Base-by-base conservation (phyloP, 64 coral and sea anemone genomes). In the Actinia tenebrosa region DNA sequence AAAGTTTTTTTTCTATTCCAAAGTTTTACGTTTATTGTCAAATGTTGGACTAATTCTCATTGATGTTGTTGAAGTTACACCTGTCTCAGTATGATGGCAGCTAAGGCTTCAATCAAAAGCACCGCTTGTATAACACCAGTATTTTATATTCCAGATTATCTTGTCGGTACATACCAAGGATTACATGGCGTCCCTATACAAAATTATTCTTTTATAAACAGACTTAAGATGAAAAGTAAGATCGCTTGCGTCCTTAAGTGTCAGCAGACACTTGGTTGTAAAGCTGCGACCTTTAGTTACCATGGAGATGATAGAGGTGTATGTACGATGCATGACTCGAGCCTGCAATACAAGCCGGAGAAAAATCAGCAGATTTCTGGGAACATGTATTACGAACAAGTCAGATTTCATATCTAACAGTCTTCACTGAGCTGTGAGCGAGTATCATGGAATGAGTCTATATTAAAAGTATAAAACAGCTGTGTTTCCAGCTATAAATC, bases 231-330 rank as follows among this genome's bases (percentile, higher is more conserved):
- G 43, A 45, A 45, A 45, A 81, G 79, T 81, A 45, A 45, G 5
- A 45, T 53, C 17, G 79, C 50, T 3, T 81, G 79, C 50, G 50
- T 81, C 53, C 50, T 81, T 50, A 53, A 81, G 50, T 81, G 79
- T 81, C 79, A 81, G 27, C 79, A 81, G 50, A 81, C 22, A 20
- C 17, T 81, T 23, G 50, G 44, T 8, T 81, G 79, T 81, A 53
- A 52, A 22, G 16, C 79, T 20, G 79, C 22, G 17, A 81, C 79
- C 45, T 81, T 81, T 22, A 53, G 43, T 79, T 47, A 13, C 42
- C 43, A 50, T 7, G 44, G 79, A 44, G 77, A 47, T 2, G 79
- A n/a, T 50, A 3, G 22, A 23, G 44, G 79, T 50, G 0, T 50
- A 5, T 81, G 79, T 23, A 81, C 79, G 50, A 16, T 81, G 6